These are phyloP conservation scores for Orchestes rusci DNA, from an alignment of 2,888 invertebrate genomes.

Conservation along the genomic window DNA sequence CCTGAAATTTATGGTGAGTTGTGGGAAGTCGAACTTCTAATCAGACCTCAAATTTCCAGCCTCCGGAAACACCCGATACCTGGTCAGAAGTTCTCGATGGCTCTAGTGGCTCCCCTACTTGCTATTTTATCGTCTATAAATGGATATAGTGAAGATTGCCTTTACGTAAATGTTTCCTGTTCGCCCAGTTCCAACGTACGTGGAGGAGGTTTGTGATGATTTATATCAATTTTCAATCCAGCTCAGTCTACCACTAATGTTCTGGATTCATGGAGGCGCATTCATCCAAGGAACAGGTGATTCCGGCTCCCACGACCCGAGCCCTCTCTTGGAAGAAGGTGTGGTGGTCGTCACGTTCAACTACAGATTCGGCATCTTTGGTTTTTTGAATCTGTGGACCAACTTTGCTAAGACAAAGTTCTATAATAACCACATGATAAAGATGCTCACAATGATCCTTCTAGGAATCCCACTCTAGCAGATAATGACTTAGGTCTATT, in stretches of 20 bases:
- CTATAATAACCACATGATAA: neutral
- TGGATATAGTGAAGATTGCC: constrained; percentile 26
- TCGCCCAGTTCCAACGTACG: constrained; percentile 10
- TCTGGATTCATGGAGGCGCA: constrained; percentile 42
- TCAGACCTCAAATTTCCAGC: no score
- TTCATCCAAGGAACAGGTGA: constrained; percentile 36
- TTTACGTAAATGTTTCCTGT: constrained; percentile 27
- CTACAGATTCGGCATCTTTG: constrained; percentile 32
- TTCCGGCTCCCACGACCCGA: constrained; percentile 34
- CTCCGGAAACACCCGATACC: constrained; percentile 23
- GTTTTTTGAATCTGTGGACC: no score
- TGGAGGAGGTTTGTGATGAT: neutral
- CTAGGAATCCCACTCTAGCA: constrained; percentile 28
- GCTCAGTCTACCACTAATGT: constrained; percentile 37
- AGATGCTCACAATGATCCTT: constrained; percentile 18
- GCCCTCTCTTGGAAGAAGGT: constrained; percentile 37
- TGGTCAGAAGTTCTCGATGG: constrained; percentile 25
- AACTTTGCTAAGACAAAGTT: no score
- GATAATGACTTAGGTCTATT: constrained; percentile 14
- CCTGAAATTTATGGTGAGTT: constrained; percentile 27
- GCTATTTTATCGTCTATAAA: constrained; percentile 11
- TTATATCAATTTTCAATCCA: neutral
- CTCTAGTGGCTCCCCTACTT: constrained; percentile 22
- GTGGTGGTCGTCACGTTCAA: constrained; percentile 32
- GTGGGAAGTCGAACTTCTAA: no score